These are phyloP conservation scores for Drosophila phalerata DNA, from an alignment of 2,888 invertebrate species.

Conservation along the genomic window DNA sequence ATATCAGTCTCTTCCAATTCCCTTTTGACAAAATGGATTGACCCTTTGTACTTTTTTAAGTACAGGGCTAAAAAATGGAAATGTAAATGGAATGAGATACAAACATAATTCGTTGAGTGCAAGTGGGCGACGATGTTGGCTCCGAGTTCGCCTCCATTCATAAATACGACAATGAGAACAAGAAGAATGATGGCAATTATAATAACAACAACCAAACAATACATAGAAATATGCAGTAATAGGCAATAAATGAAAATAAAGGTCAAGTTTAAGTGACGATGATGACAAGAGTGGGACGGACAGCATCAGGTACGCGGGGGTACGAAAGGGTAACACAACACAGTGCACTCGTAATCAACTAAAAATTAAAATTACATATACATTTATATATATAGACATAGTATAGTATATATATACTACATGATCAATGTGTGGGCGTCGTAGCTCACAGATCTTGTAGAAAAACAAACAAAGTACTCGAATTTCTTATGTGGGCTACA, in stretches of 20 bases:
- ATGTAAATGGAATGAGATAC: constrained; percentile 30
- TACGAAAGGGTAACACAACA: background rate
- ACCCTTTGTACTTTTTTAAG: background rate
- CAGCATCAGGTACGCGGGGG: background rate
- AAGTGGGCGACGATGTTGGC: constrained; percentile 44
- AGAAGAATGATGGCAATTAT: constrained; percentile 46
- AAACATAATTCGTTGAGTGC: constrained; percentile 15
- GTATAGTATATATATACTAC: background rate
- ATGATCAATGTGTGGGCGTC: constrained; percentile 36
- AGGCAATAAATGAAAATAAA: constrained; percentile 76
- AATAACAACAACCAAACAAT: constrained; percentile 51
- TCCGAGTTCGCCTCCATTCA: constrained; percentile 52
- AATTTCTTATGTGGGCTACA: constrained; percentile 33
- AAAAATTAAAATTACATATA: background rate
- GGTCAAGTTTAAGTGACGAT: constrained; percentile 73
- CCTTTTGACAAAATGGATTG: background rate
- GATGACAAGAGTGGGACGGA: constrained; percentile 20
- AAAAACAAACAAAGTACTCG: constrained; percentile 13
- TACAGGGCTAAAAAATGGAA: constrained; percentile 26
- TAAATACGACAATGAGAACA: constrained; percentile 43
- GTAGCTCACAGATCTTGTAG: constrained; percentile 21
- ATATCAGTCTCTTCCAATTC: background rate
- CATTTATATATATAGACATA: constrained; percentile 21
- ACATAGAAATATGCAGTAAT: constrained; percentile 60
- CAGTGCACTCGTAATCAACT: constrained; percentile 13